A percentile compares a stretch with the other conserved stretches of the same genome.
Evolutionary conservation across 2,113 vertebrate species (phyloP).

Genomic region (Regulus satrapa): DNA sequence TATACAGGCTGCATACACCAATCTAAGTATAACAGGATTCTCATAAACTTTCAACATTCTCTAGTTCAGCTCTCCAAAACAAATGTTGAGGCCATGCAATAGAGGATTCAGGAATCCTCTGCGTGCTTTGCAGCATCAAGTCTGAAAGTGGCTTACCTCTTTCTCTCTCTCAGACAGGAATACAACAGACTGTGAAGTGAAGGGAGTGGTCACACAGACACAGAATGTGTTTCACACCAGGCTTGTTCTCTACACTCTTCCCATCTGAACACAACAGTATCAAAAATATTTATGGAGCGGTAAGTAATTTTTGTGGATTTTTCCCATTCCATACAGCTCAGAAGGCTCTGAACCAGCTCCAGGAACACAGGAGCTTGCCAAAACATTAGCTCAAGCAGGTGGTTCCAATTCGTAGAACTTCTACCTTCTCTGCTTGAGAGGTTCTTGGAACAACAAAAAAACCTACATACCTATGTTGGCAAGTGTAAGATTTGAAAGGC

Average conservation of each 20-base stretch:
- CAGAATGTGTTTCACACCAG: background rate
- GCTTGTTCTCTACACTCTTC: background rate
- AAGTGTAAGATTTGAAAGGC: background rate
- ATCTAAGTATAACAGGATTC: background rate
- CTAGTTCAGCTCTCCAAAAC: background rate
- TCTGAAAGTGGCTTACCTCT: background rate
- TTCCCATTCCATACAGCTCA: background rate
- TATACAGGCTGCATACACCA: background rate
- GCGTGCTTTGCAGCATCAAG: background rate
- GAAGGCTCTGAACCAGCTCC: background rate
- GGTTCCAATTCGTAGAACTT: constrained; percentile 46
- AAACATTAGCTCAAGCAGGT: constrained; percentile 47
- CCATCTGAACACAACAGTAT: background rate
- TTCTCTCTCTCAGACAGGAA: background rate
- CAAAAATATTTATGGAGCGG: background rate
- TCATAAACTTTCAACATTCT: background rate
- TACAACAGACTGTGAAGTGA: background rate
- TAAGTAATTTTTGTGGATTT: background rate
- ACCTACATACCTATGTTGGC: background rate
- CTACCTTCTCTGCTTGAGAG: constrained; percentile 33
- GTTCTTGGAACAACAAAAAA: constrained; percentile 42
- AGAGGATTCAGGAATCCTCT: background rate
- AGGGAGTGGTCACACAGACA: background rate
- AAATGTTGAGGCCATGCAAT: background rate
- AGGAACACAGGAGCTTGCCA: constrained; percentile 34